Base-by-base conservation (phyloP, 2,797 vertebrate species). In the Phataginus tetradactyla region DNA sequence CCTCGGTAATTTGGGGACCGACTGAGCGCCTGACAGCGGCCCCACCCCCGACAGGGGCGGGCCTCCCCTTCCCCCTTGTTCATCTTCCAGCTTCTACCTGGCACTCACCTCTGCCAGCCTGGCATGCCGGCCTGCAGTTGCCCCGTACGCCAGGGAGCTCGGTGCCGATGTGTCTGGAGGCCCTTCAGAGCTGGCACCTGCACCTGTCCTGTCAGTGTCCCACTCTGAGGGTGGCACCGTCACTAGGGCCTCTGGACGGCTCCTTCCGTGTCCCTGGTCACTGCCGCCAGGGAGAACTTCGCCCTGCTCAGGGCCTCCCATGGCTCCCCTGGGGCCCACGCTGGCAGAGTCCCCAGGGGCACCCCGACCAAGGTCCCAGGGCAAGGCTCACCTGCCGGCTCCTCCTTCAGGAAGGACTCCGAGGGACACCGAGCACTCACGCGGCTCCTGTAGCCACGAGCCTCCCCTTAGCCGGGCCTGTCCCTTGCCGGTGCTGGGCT, bases 201-300 rank as follows among this genome's bases (percentile, higher is more conserved):
- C 1, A 2, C 25, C 18, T 13, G 25, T 4, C 29, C 37, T 0
- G 2, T 20, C 23, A 32, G 9, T 1, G 45, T 53, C 72, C 32
- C 32, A 85, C 39, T 72, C 59, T 53, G 8, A 21, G 49, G 14
- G 15, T 49, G 13, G 68, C 71, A 49, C 15, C 55, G 63, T 23
- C 45, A 21, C 14, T 1, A 34, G 39, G 15, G 12, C 55, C 68
- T 83, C 84, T 45, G 53, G 12, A 42, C 57, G 57, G 75, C 85
- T 39, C 92, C 90, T 91, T 57, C 87, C 42, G 13, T 3, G 25
- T 34, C 63, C 85, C 77, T 92, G 68, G 68, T 61, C 90, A 69
- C 61, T 75, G 78, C 96, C 4, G 2, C 51, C 49, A 77, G 32
- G 89, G 64, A 96, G 84, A 94, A 13, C 92, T 97, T 95, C 95